Conservation (phyloP, 2,797 vertebrate species). For the Podargus strigoides region DNA sequence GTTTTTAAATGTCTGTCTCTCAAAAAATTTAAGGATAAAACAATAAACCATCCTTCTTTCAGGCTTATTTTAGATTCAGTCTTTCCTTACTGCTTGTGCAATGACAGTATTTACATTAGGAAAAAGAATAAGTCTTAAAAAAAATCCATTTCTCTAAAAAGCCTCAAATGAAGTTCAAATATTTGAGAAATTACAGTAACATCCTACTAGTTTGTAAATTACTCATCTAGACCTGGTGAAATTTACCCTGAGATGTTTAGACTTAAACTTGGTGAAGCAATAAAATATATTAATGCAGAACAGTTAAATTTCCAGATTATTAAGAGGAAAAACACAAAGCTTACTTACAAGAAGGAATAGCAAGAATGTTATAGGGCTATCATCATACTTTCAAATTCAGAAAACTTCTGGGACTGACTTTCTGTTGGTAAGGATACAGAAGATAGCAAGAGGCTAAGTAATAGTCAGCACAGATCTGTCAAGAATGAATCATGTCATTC, state of each 20-base stretch:
- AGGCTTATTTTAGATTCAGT: not conserved
- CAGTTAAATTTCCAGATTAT: not conserved
- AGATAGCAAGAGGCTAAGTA: not conserved
- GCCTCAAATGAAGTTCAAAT: not conserved
- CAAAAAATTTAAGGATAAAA: not conserved
- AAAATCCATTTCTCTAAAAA: not conserved
- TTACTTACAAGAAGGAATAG: not conserved
- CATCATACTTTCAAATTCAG: not conserved
- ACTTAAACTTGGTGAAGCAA: not conserved
- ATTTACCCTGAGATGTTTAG: not conserved
- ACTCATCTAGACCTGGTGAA: not conserved
- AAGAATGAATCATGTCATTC: not conserved
- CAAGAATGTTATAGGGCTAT: not conserved
- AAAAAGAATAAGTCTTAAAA: not conserved
- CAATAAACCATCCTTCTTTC: not conserved
- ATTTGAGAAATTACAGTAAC: not conserved
- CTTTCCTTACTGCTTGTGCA: not conserved
- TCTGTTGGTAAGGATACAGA: not conserved
- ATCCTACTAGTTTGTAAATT: not conserved
- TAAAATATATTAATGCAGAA: not conserved
- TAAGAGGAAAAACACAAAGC: not conserved
- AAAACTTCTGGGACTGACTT: not conserved
- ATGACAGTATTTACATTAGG: not conserved
- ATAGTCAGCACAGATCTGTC: not conserved
- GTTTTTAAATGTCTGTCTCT: not conserved